Percentiles rank a stretch among this genome's conserved stretches.
Conservation (phyloP, 2,113 vertebrate genomes). For the Sturnira hondurensis region DNA sequence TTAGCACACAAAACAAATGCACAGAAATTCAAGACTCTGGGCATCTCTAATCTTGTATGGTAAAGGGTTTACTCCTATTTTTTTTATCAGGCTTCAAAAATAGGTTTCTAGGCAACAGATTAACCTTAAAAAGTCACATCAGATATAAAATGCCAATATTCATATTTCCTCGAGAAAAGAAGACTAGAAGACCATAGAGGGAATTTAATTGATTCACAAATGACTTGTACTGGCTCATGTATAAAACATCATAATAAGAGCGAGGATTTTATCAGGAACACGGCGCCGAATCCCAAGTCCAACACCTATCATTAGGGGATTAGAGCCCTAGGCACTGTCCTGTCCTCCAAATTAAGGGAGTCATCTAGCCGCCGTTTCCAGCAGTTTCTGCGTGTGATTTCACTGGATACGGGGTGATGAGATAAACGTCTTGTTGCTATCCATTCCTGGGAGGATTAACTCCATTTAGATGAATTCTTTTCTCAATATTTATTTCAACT, state of each 20-base stretch:
- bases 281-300: conserved; percentile 54
- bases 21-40: neutral
- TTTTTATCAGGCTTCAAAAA: neutral
- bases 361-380: conserved; percentile 76
- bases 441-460: conserved; percentile 79
- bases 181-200: neutral
- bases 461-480: conserved; percentile 73
- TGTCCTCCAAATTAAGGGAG: conserved; percentile 75
- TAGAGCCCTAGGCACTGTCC: conserved; percentile 77
- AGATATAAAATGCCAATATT: neutral
- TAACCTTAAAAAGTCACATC: neutral
- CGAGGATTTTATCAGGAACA: conserved; percentile 56
- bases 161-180: neutral
- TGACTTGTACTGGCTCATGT: neutral
- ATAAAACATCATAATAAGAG: conserved; percentile 57
- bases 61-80: fast-evolving
- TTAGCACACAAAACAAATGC: neutral
- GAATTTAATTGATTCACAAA: neutral
- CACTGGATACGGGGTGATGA: conserved; percentile 76
- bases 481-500: conserved; percentile 78
- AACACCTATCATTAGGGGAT: conserved; percentile 75
- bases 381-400: conserved; percentile 78
- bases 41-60: neutral
- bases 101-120: neutral
- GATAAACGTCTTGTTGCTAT: conserved; percentile 78